Base-by-base conservation (phyloP, 2,888 invertebrate genomes). In the Dryococelus australis region DNA sequence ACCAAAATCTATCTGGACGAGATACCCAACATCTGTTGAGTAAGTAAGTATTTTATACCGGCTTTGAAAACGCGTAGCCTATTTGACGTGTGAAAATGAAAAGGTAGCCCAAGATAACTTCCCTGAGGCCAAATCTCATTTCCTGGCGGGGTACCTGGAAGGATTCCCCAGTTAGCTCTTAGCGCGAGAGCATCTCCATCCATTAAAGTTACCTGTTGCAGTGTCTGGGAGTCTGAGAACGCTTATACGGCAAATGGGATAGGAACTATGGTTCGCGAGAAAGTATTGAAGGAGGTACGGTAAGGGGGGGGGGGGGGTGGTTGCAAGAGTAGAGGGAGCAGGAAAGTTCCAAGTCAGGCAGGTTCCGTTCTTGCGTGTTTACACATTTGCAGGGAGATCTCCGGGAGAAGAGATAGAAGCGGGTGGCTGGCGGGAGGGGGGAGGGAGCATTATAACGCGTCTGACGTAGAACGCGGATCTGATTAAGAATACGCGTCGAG, bases 161-260 rank as follows among this genome's bases (percentile, higher is more conserved):
- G n/a, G n/a, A n/a, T 24, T 1, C n/a, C 65, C 13, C 65, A 8
- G 24, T 24, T 13, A 65, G 65, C 65, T 65, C 10, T 20, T 20
- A 16, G 24, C 65, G 65, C 20, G 65, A 65, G n/a, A 65, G 24
- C 6, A 20, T 65, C 65, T 65, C 65, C 24, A 65, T 20, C 24
- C 65, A 65, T 65, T 65, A 65, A 20, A 65, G 24, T n/a, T 65
- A 65, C 65, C 65, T 65, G 65, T 65, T 65, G 65, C 65, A n/a
- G n/a, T 16, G 20, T 8, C 65, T 20, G 65, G 47, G 47, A 16
- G 16, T 47, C 65, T n/a, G 65, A 10, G 65, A 20, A 65, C 24
- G 65, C 65, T n/a, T 65, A n/a, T 8, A 20, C 65, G 24, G 8
- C 65, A n/a, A 65, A n/a, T 20, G 24, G 65, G 20, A n/a, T 20